A percentile compares a stretch with the other conserved stretches of the same genome.
These are phyloP conservation scores for Cololabis saira DNA, from an alignment of 2,113 vertebrate species.

Conservation along the genomic window DNA sequence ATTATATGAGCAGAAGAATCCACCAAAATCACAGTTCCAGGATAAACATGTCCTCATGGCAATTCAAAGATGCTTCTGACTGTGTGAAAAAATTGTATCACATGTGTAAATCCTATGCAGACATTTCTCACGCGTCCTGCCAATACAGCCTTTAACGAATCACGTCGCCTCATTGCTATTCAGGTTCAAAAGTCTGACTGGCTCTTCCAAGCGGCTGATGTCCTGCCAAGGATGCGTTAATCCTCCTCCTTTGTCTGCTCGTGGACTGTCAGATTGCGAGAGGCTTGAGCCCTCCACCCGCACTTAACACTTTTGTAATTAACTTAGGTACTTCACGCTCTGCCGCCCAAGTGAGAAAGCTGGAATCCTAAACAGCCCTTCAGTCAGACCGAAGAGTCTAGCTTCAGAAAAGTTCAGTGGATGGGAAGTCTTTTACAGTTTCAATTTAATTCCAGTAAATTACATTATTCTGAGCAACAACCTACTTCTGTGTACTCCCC, in stretches of 20 bases:
- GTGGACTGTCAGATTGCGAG: constrained; percentile 3
- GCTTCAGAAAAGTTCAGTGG: constrained; percentile 7
- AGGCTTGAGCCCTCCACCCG: constrained; percentile 17
- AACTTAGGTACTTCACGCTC: constrained; percentile 26
- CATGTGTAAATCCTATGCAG: too few species aligned
- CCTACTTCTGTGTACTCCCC: background rate
- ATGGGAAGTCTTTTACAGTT: background rate
- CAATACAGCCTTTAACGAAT: too few species aligned
- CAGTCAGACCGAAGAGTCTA: background rate
- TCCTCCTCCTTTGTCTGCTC: background rate
- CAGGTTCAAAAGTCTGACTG: too few species aligned
- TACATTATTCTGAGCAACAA: constrained; percentile 11
- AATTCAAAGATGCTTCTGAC: too few species aligned
- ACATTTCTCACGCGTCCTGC: too few species aligned
- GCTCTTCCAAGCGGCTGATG: too few species aligned
- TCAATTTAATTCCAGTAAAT: constrained; percentile 14
- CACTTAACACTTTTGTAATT: constrained; percentile 26
- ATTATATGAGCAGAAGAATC: too few species aligned
- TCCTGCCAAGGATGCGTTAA: too few species aligned
- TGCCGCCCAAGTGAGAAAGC: constrained; percentile 4
- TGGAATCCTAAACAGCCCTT: background rate
- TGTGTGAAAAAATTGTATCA: too few species aligned
- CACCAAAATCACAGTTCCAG: too few species aligned
- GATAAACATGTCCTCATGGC: too few species aligned
- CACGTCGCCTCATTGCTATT: too few species aligned